Evolutionary conservation across 2,888 invertebrate genomes (phyloP), one percentile per base, ranked within the genome.

Genomic region (Elaeidobius kamerunicus): DNA sequence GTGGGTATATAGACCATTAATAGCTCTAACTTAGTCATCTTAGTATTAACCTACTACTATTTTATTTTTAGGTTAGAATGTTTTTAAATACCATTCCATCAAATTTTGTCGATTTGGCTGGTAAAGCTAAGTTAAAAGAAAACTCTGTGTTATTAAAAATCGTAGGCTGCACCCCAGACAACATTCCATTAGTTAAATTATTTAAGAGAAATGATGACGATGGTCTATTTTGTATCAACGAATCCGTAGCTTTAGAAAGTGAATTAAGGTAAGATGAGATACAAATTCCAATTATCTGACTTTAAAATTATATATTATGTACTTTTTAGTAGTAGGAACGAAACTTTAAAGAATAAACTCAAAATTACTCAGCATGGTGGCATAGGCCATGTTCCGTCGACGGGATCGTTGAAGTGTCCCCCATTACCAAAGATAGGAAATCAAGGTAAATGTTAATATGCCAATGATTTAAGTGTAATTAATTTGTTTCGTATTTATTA

Each of bases 181-280:
- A 65, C 16, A 60, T 71, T 7, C 78, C 80, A 4, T 64, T 78
- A 51, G 85, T 86, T 1, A 86, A 85, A 66, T 77, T 89, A 45
- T 86, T 85, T 71, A 85, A 83, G 63, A 78, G 87, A 63, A 76
- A 81, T 44, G 78, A 78, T 12, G 80, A 79, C 60, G 80, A 81
- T 63, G 76, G 80, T 23, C 74, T 87, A 55, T 82, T 80, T 62
- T 85, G 83, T 50, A 81, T 90, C 54, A 88, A 88, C 70, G 83
- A 82, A 64, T 80, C 83, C 11, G 78, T 89, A 38, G 72, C 77
- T 27, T 75, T 84, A 64, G 85, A 86, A 64, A 60, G 58, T 5
- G 67, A 69, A 55, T 54, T 67, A 18, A 62, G 55, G 66, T 65
- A 56, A 57, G 61, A 7, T n/a, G n/a, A n/a, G n/a, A n/a, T n/a